These are phyloP conservation scores for Podocnemis expansa DNA, from an alignment of 2,113 vertebrate species.

Conservation along the genomic window DNA sequence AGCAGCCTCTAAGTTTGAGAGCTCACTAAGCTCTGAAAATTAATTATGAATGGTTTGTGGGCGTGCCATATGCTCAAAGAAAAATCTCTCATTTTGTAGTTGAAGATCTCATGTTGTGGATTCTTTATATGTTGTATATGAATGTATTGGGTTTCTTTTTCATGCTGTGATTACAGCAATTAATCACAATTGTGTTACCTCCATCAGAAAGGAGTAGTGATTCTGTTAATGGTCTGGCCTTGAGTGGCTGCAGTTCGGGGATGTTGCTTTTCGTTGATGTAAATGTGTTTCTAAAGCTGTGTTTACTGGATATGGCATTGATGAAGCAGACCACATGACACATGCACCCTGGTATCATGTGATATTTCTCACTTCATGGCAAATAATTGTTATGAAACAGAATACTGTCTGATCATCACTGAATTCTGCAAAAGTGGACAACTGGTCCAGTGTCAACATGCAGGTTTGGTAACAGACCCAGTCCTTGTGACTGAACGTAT, in stretches of 20 bases:
- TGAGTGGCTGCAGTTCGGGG: not conserved
- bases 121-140: fast-evolving
- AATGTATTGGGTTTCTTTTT: not conserved
- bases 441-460: not conserved
- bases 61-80: not conserved
- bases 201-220: not conserved
- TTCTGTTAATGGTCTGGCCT: fast-evolving
- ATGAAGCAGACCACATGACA: not conserved
- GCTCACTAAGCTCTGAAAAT: not conserved
- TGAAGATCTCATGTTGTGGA: fast-evolving
- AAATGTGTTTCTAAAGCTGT: fast-evolving
- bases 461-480: not conserved
- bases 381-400: not conserved
- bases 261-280: fast-evolving
- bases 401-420: not conserved
- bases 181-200: not conserved
- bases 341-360: not conserved
- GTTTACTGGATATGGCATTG: not conserved
- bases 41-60: not conserved
- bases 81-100: fast-evolving
- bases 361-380: not conserved
- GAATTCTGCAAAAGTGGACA: not conserved
- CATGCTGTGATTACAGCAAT: not conserved
- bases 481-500: too few species aligned
- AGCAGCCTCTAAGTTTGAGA: not conserved